phyloP scores from a whole-genome alignment of 2,888 invertebrate species.

The Xestia xanthographa region DNA sequence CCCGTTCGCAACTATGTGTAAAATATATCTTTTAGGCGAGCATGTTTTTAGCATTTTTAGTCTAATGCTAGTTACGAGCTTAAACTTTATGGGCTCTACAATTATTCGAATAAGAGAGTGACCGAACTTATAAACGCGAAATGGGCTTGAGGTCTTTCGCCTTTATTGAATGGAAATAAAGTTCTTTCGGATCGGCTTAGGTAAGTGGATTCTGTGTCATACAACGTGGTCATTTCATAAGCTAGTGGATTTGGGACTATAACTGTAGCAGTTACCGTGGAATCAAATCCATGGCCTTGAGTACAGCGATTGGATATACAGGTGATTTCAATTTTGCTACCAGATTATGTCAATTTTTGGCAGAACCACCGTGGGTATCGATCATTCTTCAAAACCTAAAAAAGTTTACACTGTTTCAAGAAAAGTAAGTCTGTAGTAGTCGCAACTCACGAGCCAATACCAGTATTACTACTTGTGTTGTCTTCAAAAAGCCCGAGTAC shows the following conservation, averaged over 20 bases:
- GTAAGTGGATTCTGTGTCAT: background rate
- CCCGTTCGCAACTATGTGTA: background rate
- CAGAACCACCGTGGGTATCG: background rate
- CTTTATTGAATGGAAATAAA: too few relatives aligned
- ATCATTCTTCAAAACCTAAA: background rate
- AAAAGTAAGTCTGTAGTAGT: conserved; percentile 31
- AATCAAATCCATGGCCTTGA: background rate
- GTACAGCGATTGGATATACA: background rate
- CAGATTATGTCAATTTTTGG: background rate
- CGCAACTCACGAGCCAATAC: conserved; percentile 13
- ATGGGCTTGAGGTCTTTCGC: too few relatives aligned
- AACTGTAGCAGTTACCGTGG: background rate
- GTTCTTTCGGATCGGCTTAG: too few relatives aligned
- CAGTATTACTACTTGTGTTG: conserved; percentile 48
- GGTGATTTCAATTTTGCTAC: background rate
- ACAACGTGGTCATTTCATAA: background rate
- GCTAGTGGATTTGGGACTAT: background rate
- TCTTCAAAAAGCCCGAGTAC: conserved; percentile 45
- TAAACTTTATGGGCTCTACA: too few relatives aligned
- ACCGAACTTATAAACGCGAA: too few relatives aligned
- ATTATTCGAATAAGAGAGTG: too few relatives aligned
- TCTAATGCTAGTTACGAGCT: too few relatives aligned
- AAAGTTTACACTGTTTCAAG: background rate
- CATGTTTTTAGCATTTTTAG: too few relatives aligned
- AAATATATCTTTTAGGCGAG: background rate